phyloP scores from a whole-genome alignment of 2,888 invertebrate genomes.

The Cosmia pyralina region DNA sequence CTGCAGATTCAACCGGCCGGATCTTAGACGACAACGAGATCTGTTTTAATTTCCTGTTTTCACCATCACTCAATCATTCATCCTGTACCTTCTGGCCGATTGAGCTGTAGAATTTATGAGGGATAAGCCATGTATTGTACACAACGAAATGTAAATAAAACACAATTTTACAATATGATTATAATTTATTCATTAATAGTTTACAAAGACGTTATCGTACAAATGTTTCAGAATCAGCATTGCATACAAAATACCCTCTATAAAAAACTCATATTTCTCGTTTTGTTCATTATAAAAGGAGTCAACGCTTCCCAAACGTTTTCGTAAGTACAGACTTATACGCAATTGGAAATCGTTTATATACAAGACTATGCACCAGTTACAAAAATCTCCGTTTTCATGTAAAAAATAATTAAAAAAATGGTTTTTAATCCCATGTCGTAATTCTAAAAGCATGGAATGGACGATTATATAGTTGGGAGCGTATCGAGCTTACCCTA shows the following conservation, averaged over 20 bases:
- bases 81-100: background rate
- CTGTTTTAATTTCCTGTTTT: no score
- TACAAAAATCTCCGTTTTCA: constrained; percentile 67
- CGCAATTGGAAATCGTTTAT: constrained; percentile 74
- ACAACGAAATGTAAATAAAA: constrained; percentile 74
- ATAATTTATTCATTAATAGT: constrained; percentile 90
- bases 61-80: background rate
- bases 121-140: background rate
- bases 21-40: no score
- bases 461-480: constrained; percentile 78
- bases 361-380: constrained; percentile 82
- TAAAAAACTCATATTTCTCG: constrained; percentile 59
- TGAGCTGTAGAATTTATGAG: background rate
- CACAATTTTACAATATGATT: constrained; percentile 85
- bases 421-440: constrained; percentile 58
- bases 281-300: constrained; percentile 76
- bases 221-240: constrained; percentile 83
- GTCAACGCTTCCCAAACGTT: constrained; percentile 67
- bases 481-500: constrained; percentile 78
- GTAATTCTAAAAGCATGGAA: constrained; percentile 79
- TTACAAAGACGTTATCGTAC: constrained; percentile 90
- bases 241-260: constrained; percentile 66
- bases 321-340: constrained; percentile 71
- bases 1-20: no score
- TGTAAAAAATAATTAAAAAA: constrained; percentile 68